Base-by-base conservation (phyloP, 2,113 vertebrate species). In the Hippoglossus stenolepis region DNA sequence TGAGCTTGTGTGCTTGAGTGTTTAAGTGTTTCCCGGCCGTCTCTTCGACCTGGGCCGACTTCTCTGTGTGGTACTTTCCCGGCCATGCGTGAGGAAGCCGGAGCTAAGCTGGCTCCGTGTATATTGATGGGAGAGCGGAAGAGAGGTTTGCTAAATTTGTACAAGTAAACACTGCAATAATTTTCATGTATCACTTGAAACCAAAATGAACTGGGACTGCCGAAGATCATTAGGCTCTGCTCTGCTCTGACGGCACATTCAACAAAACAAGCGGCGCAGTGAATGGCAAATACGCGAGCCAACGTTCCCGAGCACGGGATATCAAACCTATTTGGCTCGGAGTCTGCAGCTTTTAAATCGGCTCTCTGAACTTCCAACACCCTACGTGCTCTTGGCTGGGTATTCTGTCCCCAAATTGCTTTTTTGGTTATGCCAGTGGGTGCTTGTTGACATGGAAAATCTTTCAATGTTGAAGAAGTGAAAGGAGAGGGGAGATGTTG, bases 161-260 rank as follows among this genome's bases (percentile, higher is more conserved):
- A 83, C 79, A 87, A 90, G 85, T 81, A 86, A 90, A 83, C 78
- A 79, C 71, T 51, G 85, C 69, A 81, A 83, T 84, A 60, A 84
- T 89, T 87, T 87, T 12, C 76, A 89, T 87, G 88, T 90, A 85
- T 88, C 80, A 75, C 81, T 86, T 85, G 59, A 75, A 84, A 79
- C 87, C 66, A 73, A 87, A 90, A 83, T 85, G 82, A 89, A 89
- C 71, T 75, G 77, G 76, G 81, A 77, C 66, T 64, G 80, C 80
- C 73, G 73, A 59, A 74, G 86, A 85, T 87, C 79, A 86, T 90
- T 90, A 85, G 77, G 79, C 73, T 85, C 75, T 43, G 63, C 83
- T 90, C 88, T 31, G 31, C 31, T 66, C 73, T 81, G 73, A 86
- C 85, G 82, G 77, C 76, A 75, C 81, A 82, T 86, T 89, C 71